Evolutionary conservation across 2,113 vertebrate species (phyloP), one percentile per base, ranked within the genome.

Genomic region (Strix aluco): DNA sequence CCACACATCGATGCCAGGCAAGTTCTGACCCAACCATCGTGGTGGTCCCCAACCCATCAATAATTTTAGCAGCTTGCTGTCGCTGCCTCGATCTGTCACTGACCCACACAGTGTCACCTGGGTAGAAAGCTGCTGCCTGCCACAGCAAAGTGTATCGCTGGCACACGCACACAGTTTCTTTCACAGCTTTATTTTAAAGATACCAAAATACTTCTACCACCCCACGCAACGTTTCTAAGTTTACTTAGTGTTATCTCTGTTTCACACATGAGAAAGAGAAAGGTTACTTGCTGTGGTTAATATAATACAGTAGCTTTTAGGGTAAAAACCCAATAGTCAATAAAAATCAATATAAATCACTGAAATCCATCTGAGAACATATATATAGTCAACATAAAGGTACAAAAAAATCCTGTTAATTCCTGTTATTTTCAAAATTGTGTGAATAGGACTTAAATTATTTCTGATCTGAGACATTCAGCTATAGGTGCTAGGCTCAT

Each of bases 171-270:
- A 34, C 10, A 47, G 32, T 11, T 67, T 54, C 70, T 59, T 49
- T 72, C n/a, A 72, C 15, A 81, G 57, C 61, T 94, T 83, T 74
- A 70, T 47, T 73, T 62, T 47, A 67, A 63, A 89, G 86, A 58
- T 49, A 62, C 59, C 49, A 91, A 94, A 96, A 93, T 86, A 86
- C 47, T 86, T 75, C 73, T 49, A 26, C 25, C 75, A 69, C 29
- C 77, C 94, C 91, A 96, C 59, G 2, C 72, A 75, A 20, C 14
- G 54, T 71, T 96, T 83, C 91, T 96, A 95, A 96, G 59, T 92
- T 95, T 94, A 81, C 55, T 57, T 54, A 11, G 40, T 40, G 88
- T 55, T 88, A 94, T 91, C 86, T 30, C 32, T 36, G 11, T 84
- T 90, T 90, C 78, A 46, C 79, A 63, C 11, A 67, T 6, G 22